phyloP scores from a whole-genome alignment of 1,140 invertebrate genomes.

The Brevipalpus yothersi region DNA sequence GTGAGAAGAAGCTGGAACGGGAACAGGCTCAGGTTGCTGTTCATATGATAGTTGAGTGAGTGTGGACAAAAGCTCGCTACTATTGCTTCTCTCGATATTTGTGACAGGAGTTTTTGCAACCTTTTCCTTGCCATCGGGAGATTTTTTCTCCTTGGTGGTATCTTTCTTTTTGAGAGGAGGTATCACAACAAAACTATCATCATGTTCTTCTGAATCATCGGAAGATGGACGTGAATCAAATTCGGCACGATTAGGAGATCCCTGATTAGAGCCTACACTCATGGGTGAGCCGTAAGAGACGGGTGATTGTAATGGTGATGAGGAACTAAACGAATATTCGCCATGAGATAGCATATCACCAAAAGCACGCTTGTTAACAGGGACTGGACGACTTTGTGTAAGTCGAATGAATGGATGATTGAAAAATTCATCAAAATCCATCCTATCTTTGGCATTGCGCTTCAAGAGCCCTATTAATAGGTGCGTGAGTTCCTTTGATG shows the following conservation, averaged over 20 bases:
- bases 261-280: too few relatives aligned
- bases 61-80: too few relatives aligned
- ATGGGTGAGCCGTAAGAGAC: background rate
- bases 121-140: background rate
- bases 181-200: constrained; percentile 63
- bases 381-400: background rate
- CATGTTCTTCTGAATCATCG: constrained; percentile 23
- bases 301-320: background rate
- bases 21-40: too few relatives aligned
- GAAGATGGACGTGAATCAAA: background rate
- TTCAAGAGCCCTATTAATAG: constrained; percentile 53
- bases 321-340: background rate
- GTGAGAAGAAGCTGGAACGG: constrained; percentile 12
- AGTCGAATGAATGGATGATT: constrained; percentile 54
- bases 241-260: background rate
- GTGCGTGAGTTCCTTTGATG: constrained; percentile 63
- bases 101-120: background rate
- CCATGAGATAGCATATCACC: background rate
- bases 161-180: constrained; percentile 24
- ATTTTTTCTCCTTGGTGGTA: background rate
- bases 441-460: constrained; percentile 74
- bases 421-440: constrained; percentile 87
- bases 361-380: background rate
- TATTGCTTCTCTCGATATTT: background rate
- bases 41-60: too few relatives aligned